Evolutionary conservation across 2,888 invertebrate genomes (phyloP).

Genomic region (Zeuzera pyrina): DNA sequence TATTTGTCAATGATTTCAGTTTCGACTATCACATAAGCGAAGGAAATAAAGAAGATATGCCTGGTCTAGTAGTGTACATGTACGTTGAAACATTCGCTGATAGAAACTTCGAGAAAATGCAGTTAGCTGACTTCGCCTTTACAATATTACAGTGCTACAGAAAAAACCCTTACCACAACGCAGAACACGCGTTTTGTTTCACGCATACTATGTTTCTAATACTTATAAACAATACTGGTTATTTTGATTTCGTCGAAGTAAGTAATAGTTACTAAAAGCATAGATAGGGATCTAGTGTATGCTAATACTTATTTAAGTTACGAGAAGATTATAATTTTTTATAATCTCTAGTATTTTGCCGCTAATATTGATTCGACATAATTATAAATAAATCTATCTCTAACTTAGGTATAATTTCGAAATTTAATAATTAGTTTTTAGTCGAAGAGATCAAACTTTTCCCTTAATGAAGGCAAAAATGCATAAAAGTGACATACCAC

Average conservation of each 20-base stretch:
- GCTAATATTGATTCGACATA: neutral
- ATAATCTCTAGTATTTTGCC: neutral
- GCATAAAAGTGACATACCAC: no score
- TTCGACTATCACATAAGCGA: constrained; percentile 72
- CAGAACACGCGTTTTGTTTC: constrained; percentile 76
- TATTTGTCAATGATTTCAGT: no score
- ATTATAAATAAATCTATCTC: no score
- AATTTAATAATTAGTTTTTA: no score
- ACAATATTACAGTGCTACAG: constrained; percentile 63
- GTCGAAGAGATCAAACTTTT: no score
- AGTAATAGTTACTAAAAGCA: constrained; percentile 7
- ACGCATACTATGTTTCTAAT: constrained; percentile 75
- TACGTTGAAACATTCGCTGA: constrained; percentile 57
- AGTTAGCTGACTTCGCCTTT: constrained; percentile 61
- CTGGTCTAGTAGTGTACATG: constrained; percentile 68
- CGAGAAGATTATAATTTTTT: no score
- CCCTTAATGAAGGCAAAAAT: no score
- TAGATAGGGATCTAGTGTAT: no score
- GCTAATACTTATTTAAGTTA: no score
- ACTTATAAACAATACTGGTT: constrained; percentile 52
- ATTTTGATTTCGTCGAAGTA: constrained; percentile 66
- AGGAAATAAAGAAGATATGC: constrained; percentile 60
- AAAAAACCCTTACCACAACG: constrained; percentile 74
- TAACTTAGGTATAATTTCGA: no score
- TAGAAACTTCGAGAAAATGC: constrained; percentile 39